These are phyloP conservation scores for Chitala chitala DNA, from an alignment of 2,113 vertebrate genomes.

Conservation along the genomic window DNA sequence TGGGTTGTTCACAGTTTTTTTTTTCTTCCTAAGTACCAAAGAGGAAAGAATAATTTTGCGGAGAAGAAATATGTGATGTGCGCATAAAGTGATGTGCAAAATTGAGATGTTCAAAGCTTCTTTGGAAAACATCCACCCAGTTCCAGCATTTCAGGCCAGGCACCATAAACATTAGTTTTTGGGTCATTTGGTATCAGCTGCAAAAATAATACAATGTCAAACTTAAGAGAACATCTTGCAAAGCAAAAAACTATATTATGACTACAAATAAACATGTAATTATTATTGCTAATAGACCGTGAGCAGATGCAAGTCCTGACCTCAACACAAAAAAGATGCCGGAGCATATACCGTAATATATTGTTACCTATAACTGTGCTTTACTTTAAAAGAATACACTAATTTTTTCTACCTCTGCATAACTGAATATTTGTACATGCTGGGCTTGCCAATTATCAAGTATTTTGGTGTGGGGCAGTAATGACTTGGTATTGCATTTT, in stretches of 20 bases:
- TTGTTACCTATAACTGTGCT: background rate
- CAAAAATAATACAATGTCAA: conserved; percentile 31
- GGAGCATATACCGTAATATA: background rate
- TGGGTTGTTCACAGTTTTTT: too few relatives aligned
- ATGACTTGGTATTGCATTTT: background rate
- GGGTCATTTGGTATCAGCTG: conserved; percentile 78
- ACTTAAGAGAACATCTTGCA: too few relatives aligned
- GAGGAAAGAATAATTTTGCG: background rate
- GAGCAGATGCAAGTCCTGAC: background rate
- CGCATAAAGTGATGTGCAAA: too few relatives aligned
- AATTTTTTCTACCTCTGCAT: background rate
- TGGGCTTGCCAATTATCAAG: background rate
- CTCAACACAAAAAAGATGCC: background rate
- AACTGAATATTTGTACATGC: background rate
- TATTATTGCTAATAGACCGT: background rate
- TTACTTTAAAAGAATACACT: too few relatives aligned
- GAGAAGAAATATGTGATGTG: too few relatives aligned
- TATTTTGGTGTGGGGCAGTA: background rate
- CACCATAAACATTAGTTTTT: conserved; percentile 75
- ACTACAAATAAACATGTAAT: conserved; percentile 25
- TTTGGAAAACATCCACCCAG: conserved; percentile 84
- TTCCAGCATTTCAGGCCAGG: conserved; percentile 85
- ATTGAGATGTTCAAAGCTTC: conserved; percentile 37
- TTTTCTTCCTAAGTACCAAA: background rate
- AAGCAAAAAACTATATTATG: background rate